Evolutionary conservation across 2,113 vertebrate genomes (phyloP).

Genomic region (Hystrix cristata): DNA sequence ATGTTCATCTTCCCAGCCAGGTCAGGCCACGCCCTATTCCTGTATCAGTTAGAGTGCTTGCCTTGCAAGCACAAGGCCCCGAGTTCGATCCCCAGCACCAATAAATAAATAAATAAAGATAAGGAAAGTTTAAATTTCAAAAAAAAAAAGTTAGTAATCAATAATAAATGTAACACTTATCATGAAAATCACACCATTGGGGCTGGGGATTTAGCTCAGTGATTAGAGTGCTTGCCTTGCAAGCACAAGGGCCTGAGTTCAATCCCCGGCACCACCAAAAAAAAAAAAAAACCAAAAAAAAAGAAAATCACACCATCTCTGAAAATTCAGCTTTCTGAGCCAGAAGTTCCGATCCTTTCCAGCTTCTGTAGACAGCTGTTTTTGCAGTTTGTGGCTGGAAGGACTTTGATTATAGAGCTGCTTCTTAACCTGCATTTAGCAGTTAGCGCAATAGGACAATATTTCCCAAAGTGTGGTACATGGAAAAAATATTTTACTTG

Average conservation of each 20-base stretch:
- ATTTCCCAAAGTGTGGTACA: neutral
- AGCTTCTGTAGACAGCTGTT: rapidly evolving
- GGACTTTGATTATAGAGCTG: neutral
- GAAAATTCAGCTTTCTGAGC: neutral
- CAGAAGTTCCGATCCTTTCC: neutral
- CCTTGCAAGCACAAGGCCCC: too few relatives aligned
- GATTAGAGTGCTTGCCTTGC: too few relatives aligned
- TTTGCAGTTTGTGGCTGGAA: neutral
- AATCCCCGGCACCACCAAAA: too few relatives aligned
- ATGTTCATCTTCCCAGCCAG: too few relatives aligned
- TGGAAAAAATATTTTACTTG: neutral
- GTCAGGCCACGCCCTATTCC: too few relatives aligned
- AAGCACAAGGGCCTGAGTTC: too few relatives aligned
- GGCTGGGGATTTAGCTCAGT: too few relatives aligned
- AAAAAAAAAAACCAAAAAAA: too few relatives aligned
- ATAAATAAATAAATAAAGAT: too few relatives aligned
- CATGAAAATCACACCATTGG: neutral
- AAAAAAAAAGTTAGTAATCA: neutral
- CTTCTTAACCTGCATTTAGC: neutral
- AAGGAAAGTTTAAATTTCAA: too few relatives aligned
- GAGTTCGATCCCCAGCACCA: too few relatives aligned
- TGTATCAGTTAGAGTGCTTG: too few relatives aligned
- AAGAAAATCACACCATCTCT: neutral
- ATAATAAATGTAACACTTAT: neutral
- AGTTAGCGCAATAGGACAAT: neutral